Evolutionary conservation across 1,140 invertebrate species (phyloP).

Genomic region (Drosophila seguyi): DNA sequence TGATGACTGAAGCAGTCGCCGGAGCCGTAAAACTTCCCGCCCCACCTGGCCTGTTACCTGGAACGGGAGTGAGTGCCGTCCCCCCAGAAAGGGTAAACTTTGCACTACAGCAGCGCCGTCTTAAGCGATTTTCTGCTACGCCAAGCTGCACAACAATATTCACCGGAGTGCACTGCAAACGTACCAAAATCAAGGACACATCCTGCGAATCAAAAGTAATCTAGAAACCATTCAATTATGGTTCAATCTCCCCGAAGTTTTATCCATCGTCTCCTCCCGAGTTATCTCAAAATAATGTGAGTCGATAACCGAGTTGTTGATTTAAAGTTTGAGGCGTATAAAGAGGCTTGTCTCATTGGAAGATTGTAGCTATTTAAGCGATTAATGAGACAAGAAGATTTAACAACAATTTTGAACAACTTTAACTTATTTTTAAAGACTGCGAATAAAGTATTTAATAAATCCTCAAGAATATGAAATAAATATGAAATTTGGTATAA

Average conservation of each 20-base stretch:
- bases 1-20: conserved; percentile 56
- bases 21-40: conserved; percentile 41
- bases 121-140: conserved; percentile 76
- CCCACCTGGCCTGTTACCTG: conserved; percentile 17
- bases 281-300: conserved; percentile 2
- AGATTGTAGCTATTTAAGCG: background rate
- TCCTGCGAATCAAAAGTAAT: background rate
- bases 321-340: background rate
- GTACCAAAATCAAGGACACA: conserved; percentile 4
- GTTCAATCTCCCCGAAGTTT: conserved; percentile 5
- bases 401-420: background rate
- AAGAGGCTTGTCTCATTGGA: background rate
- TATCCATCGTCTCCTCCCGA: background rate
- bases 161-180: conserved; percentile 29
- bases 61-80: background rate
- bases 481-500: too few species aligned
- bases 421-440: background rate
- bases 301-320: conserved; percentile 2
- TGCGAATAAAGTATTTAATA: too few species aligned
- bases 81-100: conserved; percentile 59
- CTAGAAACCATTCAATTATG: conserved; percentile 12
- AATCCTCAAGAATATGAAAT: too few species aligned
- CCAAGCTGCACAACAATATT: conserved; percentile 69
- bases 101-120: conserved; percentile 58
- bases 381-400: background rate